Conservation (phyloP, 2,888 invertebrate species). For the Pollenia amentaria region DNA sequence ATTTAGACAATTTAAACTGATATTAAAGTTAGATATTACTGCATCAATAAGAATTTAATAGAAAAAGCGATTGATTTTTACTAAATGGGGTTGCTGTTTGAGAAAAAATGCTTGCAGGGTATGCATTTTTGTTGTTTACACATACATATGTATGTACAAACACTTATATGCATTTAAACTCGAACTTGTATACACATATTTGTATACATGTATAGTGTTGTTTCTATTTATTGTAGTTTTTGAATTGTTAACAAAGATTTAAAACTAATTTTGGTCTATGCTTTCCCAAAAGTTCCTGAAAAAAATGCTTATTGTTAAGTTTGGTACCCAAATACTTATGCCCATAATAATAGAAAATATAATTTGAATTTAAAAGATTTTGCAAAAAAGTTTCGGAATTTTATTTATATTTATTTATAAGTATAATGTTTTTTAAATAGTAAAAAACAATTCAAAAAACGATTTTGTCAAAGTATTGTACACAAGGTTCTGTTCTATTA, state of each 20-base stretch:
- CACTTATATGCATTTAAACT: conserved; percentile 14
- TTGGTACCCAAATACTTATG: conserved; percentile 6
- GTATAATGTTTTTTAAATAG: too few species aligned
- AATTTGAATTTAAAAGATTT: neutral
- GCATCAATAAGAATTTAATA: too few species aligned
- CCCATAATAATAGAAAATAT: conserved; percentile 9
- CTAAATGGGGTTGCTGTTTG: too few species aligned
- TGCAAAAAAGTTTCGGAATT: too few species aligned
- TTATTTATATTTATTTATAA: too few species aligned
- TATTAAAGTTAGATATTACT: too few species aligned
- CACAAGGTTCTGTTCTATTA: too few species aligned
- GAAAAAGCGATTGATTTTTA: too few species aligned
- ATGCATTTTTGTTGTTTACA: neutral
- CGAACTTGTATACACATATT: conserved; percentile 1
- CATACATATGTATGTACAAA: neutral
- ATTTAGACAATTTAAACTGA: too few species aligned
- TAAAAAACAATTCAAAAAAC: too few species aligned
- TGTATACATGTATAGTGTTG: neutral
- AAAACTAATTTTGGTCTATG: conserved; percentile 72
- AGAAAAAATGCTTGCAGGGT: too few species aligned
- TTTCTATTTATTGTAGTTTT: conserved; percentile 51
- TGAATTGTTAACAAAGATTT: conserved; percentile 72
- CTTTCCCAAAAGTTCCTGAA: conserved; percentile 55
- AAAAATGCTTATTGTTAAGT: conserved; percentile 26
- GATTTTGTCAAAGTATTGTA: too few species aligned